phyloP scores from a whole-genome alignment of 1,140 invertebrate species.

The Hormaphis cornu region DNA sequence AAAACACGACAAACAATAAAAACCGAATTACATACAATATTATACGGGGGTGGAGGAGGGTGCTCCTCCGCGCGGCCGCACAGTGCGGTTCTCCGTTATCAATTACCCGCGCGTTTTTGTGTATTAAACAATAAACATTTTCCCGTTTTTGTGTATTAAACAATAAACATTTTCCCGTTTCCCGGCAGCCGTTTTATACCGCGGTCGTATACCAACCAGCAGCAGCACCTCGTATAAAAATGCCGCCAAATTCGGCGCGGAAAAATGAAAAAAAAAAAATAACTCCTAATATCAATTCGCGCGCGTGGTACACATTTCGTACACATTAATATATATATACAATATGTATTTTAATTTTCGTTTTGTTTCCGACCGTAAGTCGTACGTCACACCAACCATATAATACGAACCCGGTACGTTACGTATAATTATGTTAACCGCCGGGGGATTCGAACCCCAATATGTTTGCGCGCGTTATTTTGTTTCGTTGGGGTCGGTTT shows the following conservation, averaged over 20 bases:
- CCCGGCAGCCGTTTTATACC: no score
- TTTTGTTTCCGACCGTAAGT: no score
- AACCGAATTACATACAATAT: conserved; percentile 12
- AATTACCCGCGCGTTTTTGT: background rate
- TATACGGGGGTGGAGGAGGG: no score
- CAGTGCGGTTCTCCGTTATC: conserved; percentile 7
- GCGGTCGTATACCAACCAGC: no score
- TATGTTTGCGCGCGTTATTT: background rate
- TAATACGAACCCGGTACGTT: conserved; percentile 8
- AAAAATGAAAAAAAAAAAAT: no score
- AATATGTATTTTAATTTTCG: no score
- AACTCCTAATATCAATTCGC: no score
- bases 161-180: background rate
- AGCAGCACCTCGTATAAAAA: no score
- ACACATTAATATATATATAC: no score
- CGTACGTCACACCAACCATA: no score
- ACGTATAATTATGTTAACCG: conserved; percentile 27
- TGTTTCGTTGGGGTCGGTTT: background rate
- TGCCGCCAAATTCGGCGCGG: no score
- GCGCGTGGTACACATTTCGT: no score
- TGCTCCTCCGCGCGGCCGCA: background rate
- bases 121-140: background rate
- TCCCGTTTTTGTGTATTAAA: background rate
- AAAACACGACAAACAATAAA: conserved; percentile 24
- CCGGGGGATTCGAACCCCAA: conserved; percentile 10